Evolutionary conservation across 2,797 vertebrate species (phyloP).

Genomic region (Pantherophis alleghaniensis): DNA sequence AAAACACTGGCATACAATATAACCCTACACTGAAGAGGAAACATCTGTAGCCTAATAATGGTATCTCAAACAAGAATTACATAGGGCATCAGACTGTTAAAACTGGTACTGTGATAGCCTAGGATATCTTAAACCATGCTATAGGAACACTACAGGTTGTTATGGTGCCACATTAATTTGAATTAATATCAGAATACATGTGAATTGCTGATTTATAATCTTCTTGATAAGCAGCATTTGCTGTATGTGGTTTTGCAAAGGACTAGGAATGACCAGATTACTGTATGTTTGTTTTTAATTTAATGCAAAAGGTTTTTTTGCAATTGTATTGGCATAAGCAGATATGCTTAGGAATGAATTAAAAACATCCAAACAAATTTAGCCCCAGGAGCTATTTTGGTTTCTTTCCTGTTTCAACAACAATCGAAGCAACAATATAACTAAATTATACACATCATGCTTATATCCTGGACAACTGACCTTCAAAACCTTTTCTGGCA

Average conservation of each 20-base stretch:
- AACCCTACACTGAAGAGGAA: not conserved
- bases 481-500: slow-evolving; percentile 89
- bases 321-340: not conserved
- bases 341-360: not conserved
- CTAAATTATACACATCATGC: not conserved
- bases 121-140: not conserved
- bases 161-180: not conserved
- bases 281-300: not conserved
- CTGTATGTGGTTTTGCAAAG: not conserved
- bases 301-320: not conserved
- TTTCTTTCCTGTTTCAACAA: not conserved
- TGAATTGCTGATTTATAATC: not conserved
- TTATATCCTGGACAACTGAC: slow-evolving; percentile 65
- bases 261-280: not conserved
- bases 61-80: not conserved
- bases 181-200: not conserved
- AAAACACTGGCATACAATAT: not conserved
- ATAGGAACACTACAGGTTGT: not conserved
- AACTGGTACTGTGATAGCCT: not conserved
- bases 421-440: not conserved
- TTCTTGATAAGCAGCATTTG: not conserved
- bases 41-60: not conserved
- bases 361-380: not conserved
- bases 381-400: not conserved
- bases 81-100: not conserved